These are phyloP conservation scores for Chelon auratus DNA, from an alignment of 2,797 vertebrate genomes.

Conservation along the genomic window DNA sequence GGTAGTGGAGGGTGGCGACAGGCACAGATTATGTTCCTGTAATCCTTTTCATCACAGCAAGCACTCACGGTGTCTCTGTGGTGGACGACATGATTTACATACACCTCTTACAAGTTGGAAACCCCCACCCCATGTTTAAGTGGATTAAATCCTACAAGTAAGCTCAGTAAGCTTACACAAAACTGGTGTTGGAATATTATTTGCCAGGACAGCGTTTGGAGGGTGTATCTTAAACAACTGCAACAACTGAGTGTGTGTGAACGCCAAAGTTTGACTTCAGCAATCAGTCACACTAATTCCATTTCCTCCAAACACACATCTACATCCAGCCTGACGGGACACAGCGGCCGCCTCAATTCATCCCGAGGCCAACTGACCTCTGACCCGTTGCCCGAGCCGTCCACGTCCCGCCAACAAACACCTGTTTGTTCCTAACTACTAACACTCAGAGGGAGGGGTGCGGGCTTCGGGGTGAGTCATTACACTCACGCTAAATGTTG, in stretches of 20 bases:
- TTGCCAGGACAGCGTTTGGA: not conserved
- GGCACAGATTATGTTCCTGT: conserved; percentile 62
- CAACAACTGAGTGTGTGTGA: not conserved
- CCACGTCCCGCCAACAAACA: conserved; percentile 74
- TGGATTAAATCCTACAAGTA: conserved; percentile 11
- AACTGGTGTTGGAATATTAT: conserved; percentile 5
- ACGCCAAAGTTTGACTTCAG: conserved; percentile 40
- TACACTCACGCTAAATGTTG: conserved; percentile 50
- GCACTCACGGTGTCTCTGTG: conserved; percentile 41
- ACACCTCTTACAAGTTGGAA: conserved; percentile 24
- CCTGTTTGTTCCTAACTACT: conserved; percentile 71
- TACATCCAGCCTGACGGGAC: conserved; percentile 47
- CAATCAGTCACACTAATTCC: conserved; percentile 57
- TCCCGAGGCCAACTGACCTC: conserved; percentile 63
- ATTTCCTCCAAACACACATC: conserved; percentile 48
- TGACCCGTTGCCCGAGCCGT: conserved; percentile 57
- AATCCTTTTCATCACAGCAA: conserved; percentile 66
- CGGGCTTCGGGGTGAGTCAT: conserved; percentile 44
- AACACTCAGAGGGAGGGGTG: conserved; percentile 21
- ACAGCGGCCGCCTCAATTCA: conserved; percentile 66
- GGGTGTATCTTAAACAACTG: not conserved
- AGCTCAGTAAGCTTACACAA: not conserved
- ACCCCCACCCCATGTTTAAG: not conserved
- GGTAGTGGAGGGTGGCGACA: conserved; percentile 66
- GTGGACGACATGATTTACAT: conserved; percentile 50